Base-by-base conservation (phyloP, 1,140 invertebrate species). In the Drosophila dunni region DNA sequence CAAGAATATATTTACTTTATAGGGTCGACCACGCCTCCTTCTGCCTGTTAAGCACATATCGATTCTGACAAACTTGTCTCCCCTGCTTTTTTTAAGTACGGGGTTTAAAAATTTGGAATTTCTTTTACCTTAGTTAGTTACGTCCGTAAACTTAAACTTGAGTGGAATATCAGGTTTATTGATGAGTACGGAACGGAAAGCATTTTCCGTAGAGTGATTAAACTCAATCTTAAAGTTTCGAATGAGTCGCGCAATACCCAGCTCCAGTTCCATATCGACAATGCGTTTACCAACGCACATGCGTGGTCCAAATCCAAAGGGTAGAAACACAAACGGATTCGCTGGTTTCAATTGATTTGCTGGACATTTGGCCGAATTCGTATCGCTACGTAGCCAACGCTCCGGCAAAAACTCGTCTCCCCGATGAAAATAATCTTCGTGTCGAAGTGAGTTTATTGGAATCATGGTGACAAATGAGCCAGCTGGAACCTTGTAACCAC, bases 231-330 rank as follows among this genome's bases (percentile, higher is more conserved):
- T 80, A 68, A 94, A 95, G 72, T 94, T 93, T 40, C 94, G 91
- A 24, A 94, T 89, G 7, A 96, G 90, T 78, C 94, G 94, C 7
- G 94, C 91, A 1, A 95, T 73, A 33, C 94, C 94, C 11, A 95
- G 91, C 81, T 95, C 94, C 29, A 96, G 88, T 90, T 96, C 95
- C 81, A 96, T 93, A 77, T 96, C 94, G 1, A 96, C 96, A 76
- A 97, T 94, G 57, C 96, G 93, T 74, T 95, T 94, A 3, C 94
- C 94, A 46, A 94, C 92, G 62, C 94, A 95, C 78, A 92, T 93
- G 7, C 94, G 89, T 0, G 93, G 93, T n/a, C 95, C 95, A 61
- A 94, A 95, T 0, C 95, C 95, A 72, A 96, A 95, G 0, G 94
- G 94, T 54, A 96, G 91, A 36, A 94, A 94, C 0, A 94, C 92